Evolutionary conservation across 2,888 invertebrate species (phyloP).

Genomic region (Cataglyphis rosenhaueri): DNA sequence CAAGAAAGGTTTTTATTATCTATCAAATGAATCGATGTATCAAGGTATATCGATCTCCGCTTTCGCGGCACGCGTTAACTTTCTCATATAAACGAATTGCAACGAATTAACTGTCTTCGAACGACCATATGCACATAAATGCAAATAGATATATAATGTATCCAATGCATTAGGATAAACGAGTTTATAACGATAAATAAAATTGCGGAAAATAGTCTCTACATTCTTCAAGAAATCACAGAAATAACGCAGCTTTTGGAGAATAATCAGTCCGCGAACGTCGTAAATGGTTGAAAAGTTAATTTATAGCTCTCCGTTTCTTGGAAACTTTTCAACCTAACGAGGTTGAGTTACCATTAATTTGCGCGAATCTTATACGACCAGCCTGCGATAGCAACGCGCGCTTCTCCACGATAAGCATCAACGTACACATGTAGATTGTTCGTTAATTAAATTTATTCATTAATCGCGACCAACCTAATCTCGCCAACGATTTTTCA

Average conservation of each 20-base stretch:
- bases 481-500: not conserved
- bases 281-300: not conserved
- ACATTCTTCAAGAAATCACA: too few relatives aligned
- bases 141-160: not conserved
- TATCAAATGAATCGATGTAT: not conserved
- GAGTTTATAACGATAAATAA: not conserved
- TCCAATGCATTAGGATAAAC: not conserved
- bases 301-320: not conserved
- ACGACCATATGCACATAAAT: not conserved
- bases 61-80: constrained; percentile 46
- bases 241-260: not conserved
- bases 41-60: constrained; percentile 13
- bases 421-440: not conserved
- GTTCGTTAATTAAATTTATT: constrained; percentile 3
- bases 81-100: constrained; percentile 24
- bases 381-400: not conserved
- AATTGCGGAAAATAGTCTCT: not conserved
- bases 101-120: constrained; percentile 19
- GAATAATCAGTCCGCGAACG: not conserved
- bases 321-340: too few relatives aligned
- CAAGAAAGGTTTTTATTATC: constrained; percentile 9
- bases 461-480: not conserved
- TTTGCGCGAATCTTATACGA: not conserved
- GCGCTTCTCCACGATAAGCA: not conserved
- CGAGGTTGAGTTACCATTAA: not conserved